phyloP scores from a whole-genome alignment of 2,797 vertebrate species.

The Micrastur ruficollis region DNA sequence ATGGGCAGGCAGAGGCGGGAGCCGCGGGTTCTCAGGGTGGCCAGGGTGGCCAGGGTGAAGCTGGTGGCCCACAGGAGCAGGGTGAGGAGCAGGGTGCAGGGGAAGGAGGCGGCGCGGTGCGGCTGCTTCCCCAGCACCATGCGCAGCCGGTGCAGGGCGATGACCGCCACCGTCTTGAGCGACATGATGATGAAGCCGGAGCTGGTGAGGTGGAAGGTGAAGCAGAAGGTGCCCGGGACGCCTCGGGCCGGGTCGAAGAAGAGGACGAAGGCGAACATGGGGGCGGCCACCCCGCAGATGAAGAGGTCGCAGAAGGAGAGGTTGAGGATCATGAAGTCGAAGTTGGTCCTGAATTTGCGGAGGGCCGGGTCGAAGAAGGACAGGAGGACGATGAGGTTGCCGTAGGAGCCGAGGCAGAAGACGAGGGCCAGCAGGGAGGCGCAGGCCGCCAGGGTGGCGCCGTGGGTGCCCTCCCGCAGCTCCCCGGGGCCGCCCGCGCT shows the following conservation, averaged over 20 bases:
- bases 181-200: constrained; percentile 97
- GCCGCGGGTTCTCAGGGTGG: constrained; percentile 82
- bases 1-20: constrained; percentile 90
- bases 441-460: constrained; percentile 87
- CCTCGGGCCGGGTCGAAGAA: constrained; percentile 82
- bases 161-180: constrained; percentile 92
- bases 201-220: constrained; percentile 92
- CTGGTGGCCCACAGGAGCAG: constrained; percentile 93
- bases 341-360: constrained; percentile 95
- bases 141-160: constrained; percentile 91
- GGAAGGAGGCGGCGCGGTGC: constrained; percentile 84
- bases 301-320: constrained; percentile 96
- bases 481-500: constrained; percentile 38
- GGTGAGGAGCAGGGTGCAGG: constrained; percentile 87
- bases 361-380: constrained; percentile 96
- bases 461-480: constrained; percentile 81
- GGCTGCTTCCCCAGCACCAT: constrained; percentile 95
- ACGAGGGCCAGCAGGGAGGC: constrained; percentile 86
- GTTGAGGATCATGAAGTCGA: constrained; percentile 98
- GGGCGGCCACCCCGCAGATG: constrained; percentile 90
- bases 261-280: constrained; percentile 92
- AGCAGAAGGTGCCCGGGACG: constrained; percentile 90
- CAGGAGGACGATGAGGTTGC: constrained; percentile 93
- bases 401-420: constrained; percentile 94
- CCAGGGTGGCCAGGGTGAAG: constrained; percentile 89